Evolutionary conservation across 2,888 invertebrate species (phyloP).

Genomic region (Xestia xanthographa): DNA sequence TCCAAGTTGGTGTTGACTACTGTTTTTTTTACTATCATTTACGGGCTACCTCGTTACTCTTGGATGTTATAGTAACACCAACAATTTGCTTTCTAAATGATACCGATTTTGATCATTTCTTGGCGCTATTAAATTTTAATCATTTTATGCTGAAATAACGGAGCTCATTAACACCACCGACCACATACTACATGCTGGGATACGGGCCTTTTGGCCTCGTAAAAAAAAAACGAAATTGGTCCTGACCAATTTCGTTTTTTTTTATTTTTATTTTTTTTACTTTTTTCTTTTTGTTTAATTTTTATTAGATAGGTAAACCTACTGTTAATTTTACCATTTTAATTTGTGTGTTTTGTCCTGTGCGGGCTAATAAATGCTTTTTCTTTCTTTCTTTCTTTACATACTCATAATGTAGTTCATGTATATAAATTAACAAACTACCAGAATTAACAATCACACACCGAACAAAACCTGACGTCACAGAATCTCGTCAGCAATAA

Average conservation of each 20-base stretch:
- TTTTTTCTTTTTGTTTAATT: too few relatives aligned
- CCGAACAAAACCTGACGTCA: conserved; percentile 27
- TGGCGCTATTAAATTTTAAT: neutral
- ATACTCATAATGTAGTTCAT: neutral
- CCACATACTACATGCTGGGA: too few relatives aligned
- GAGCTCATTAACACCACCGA: neutral
- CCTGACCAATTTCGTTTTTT: too few relatives aligned
- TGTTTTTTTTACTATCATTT: neutral
- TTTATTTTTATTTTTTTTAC: too few relatives aligned
- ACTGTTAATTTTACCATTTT: too few relatives aligned
- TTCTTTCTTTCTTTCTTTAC: too few relatives aligned
- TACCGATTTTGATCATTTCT: neutral
- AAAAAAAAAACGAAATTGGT: too few relatives aligned
- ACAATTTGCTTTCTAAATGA: neutral
- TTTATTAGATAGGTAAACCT: too few relatives aligned
- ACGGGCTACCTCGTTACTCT: neutral
- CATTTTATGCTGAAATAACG: neutral
- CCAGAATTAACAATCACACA: conserved; percentile 7
- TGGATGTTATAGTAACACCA: neutral
- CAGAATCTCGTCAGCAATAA: conserved; percentile 53
- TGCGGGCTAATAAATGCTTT: too few relatives aligned
- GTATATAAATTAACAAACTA: conserved; percentile 12
- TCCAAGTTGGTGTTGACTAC: too few relatives aligned
- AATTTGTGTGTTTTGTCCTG: too few relatives aligned
- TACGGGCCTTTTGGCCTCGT: too few relatives aligned